Conservation (phyloP, 2,113 vertebrate genomes). For the Verasper variegatus region DNA sequence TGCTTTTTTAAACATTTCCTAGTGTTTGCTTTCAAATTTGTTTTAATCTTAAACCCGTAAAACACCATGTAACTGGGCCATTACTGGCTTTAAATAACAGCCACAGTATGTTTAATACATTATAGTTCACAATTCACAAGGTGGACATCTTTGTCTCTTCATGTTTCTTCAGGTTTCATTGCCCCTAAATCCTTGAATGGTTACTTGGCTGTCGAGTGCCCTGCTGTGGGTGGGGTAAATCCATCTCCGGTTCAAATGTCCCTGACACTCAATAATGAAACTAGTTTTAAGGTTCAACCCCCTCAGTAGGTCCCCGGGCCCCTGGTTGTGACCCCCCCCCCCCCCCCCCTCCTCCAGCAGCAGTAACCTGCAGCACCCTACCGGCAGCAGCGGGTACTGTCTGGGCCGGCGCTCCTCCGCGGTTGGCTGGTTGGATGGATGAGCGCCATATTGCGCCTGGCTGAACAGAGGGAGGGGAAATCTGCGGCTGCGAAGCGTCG, state of each 20-base stretch:
- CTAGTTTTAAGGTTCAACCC: not conserved
- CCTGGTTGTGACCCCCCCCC: not conserved
- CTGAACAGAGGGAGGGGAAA: constrained; percentile 59
- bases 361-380: not conserved
- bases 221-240: not conserved
- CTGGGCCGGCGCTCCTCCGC: not conserved
- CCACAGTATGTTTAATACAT: not conserved
- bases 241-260: not conserved
- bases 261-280: not conserved
- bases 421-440: constrained; percentile 8
- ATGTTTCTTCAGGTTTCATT: too few relatives aligned
- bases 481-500: constrained; percentile 8
- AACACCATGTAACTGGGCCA: too few relatives aligned
- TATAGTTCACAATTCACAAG: too few relatives aligned
- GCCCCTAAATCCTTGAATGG: too few relatives aligned
- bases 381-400: constrained; percentile 14
- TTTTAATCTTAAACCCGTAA: too few relatives aligned
- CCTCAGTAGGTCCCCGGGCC: not conserved
- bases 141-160: too few relatives aligned
- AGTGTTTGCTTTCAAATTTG: too few relatives aligned
- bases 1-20: too few relatives aligned
- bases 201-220: too few relatives aligned
- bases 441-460: constrained; percentile 78
- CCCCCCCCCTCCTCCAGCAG: not conserved
- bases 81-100: not conserved